A percentile compares a stretch with the other conserved stretches of the same genome.
Conservation (phyloP, 37 sponge, comb jelly and placozoan genomes). For the Geodia barretti region DNA sequence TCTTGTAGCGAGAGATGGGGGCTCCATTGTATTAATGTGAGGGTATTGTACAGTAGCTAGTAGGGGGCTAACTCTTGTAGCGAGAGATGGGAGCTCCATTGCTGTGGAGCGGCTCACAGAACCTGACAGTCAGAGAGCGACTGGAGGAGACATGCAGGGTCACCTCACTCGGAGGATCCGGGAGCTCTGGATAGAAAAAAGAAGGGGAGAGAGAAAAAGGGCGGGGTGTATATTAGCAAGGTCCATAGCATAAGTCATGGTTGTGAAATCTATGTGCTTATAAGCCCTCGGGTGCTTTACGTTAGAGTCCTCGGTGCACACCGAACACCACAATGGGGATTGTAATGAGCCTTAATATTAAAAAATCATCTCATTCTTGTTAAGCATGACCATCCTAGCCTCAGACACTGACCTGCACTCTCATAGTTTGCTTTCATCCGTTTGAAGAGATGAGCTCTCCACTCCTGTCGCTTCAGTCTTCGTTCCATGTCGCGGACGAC, state of each 20-base stretch:
- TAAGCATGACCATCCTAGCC: no score
- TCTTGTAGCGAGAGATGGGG: no score
- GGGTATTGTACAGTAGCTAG: no score
- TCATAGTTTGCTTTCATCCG: conserved; percentile 40
- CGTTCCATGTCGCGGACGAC: conserved; percentile 25
- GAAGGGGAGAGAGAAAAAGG: neutral
- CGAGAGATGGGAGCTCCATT: conserved; percentile 64
- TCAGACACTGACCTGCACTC: conserved; percentile 39
- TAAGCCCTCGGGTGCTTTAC: neutral
- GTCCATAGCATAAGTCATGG: neutral
- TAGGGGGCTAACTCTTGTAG: conserved; percentile 70
- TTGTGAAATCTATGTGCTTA: neutral
- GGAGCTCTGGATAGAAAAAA: conserved; percentile 19
- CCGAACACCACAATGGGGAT: neutral
- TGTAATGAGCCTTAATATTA: no score
- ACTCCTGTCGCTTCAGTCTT: conserved; percentile 33
- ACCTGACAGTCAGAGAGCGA: conserved; percentile 56
- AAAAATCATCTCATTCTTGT: no score
- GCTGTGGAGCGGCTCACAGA: conserved; percentile 39
- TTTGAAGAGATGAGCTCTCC: conserved; percentile 28
- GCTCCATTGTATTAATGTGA: no score
- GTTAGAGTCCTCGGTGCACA: neutral
- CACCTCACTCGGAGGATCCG: conserved; percentile 61
- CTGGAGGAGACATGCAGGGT: conserved; percentile 53
- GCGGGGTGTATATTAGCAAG: neutral